phyloP scores from a whole-genome alignment of 2,797 vertebrate genomes.

The Typhlichthys eigenmanni region DNA sequence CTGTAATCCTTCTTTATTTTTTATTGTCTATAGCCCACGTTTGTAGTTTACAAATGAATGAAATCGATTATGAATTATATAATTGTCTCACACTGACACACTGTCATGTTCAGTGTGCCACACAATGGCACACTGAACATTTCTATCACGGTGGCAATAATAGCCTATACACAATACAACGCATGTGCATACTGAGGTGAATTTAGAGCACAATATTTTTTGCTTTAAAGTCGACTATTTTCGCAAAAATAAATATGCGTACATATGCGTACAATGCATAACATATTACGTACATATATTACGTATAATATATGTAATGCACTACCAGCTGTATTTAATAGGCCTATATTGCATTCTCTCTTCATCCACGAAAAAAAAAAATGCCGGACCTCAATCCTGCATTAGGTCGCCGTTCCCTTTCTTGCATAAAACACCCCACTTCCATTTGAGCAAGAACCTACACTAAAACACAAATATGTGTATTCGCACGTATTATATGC shows the following conservation, averaged over 20 bases:
- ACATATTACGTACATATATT: no score
- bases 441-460: neutral
- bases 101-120: no score
- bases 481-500: conserved; percentile 50
- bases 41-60: neutral
- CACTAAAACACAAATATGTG: conserved; percentile 12
- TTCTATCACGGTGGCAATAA: conserved; percentile 11
- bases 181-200: no score
- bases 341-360: conserved; percentile 14
- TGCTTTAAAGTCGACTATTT: conserved; percentile 62
- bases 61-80: conserved; percentile 1
- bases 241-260: conserved; percentile 33
- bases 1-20: no score
- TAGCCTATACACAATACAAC: no score
- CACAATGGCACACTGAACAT: conserved; percentile 7
- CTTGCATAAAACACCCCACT: conserved; percentile 5
- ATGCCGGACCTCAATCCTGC: conserved; percentile 51
- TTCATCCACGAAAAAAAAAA: conserved; percentile 19
- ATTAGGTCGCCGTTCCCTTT: conserved; percentile 28
- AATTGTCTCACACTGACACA: no score
- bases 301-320: no score
- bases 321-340: conserved; percentile 8
- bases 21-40: neutral
- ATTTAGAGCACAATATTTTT: conserved; percentile 42
- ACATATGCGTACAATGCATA: neutral